Evolutionary conservation across 2,797 vertebrate genomes (phyloP), one percentile per base, ranked within the genome.

Genomic region (Oryzias dopingdopingensis): DNA sequence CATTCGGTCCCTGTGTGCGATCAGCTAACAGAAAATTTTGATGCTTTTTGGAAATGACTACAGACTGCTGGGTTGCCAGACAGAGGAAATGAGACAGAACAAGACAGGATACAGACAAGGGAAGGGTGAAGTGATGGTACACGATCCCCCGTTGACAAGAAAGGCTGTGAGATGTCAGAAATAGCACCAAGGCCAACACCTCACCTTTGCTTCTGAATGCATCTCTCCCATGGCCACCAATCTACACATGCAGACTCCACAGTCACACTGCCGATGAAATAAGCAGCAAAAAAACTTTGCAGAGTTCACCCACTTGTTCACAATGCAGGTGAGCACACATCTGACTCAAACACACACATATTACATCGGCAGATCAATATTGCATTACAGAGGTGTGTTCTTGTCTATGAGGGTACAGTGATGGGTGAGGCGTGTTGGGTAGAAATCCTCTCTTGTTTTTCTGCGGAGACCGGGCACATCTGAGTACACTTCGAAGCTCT

Each of bases 351-450:
- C 53, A 59, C 65, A 74, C 73, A 57, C 70, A 62, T 51, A 65
- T 53, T 65, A 70, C 68, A 66, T 56, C 76, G 76, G 81, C 80
- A 83, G 82, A 89, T 90, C 88, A 88, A 90, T 89, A 89, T 80
- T 87, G 84, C 79, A 90, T 88, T 88, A 87, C 76, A 76, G 81
- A 62, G 49, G 72, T 72, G 68, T 88, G 83, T 86, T 86, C 81
- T 83, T 77, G 78, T 82, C 64, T 76, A 73, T 80, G 83, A 81
- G 72, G 72, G 66, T 79, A 72, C 80, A 76, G 79, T 85, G 85
- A 82, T 82, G 76, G 82, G 84, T 83, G 76, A 76, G 69, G 63
- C 67, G 56, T 82, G 79, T 76, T 66, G 79, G 32, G 81, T 73
- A 74, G 70, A 74, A 79, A 65, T 24, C 63, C 24, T 72, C 71